Percentiles rank a stretch among this genome's conserved stretches.
Evolutionary conservation across 2,888 invertebrate species (phyloP).

Genomic region (Melanotus villosus): DNA sequence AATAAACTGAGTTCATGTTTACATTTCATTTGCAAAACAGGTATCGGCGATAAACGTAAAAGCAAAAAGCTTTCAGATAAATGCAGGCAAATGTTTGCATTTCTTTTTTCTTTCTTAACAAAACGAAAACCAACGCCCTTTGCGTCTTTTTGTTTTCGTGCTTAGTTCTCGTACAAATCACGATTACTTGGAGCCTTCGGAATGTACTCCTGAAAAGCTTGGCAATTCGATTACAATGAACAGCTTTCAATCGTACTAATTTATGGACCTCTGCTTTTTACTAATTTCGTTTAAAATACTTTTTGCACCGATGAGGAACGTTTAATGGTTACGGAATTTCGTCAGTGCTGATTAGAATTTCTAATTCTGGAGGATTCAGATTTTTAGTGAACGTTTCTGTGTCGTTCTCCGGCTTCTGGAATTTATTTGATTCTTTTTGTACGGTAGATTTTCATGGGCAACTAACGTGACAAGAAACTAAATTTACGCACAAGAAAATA

Average conservation of each 20-base stretch:
- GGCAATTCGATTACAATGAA: constrained; percentile 3
- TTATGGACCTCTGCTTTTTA: neutral
- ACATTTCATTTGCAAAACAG: constrained; percentile 5
- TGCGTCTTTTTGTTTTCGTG: neutral
- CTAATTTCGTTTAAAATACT: neutral
- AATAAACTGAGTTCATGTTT: neutral
- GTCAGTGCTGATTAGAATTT: no score
- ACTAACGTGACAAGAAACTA: no score
- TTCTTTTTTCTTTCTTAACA: neutral
- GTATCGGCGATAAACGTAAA: constrained; percentile 5
- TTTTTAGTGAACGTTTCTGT: no score
- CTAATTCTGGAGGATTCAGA: no score
- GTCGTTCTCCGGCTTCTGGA: no score
- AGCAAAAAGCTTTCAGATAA: constrained; percentile 23
- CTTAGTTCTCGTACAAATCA: constrained; percentile 7
- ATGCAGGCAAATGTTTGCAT: constrained; percentile 2
- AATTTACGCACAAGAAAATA: no score
- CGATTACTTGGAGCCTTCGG: constrained; percentile 6
- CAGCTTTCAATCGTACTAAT: constrained; percentile 8
- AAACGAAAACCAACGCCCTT: neutral
- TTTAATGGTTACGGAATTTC: no score
- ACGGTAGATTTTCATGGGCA: no score
- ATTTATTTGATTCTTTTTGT: no score
- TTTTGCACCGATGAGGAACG: neutral
- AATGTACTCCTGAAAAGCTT: constrained; percentile 9